Evolutionary conservation across 2,113 vertebrate species (phyloP).

Genomic region (Fukomys damarensis): DNA sequence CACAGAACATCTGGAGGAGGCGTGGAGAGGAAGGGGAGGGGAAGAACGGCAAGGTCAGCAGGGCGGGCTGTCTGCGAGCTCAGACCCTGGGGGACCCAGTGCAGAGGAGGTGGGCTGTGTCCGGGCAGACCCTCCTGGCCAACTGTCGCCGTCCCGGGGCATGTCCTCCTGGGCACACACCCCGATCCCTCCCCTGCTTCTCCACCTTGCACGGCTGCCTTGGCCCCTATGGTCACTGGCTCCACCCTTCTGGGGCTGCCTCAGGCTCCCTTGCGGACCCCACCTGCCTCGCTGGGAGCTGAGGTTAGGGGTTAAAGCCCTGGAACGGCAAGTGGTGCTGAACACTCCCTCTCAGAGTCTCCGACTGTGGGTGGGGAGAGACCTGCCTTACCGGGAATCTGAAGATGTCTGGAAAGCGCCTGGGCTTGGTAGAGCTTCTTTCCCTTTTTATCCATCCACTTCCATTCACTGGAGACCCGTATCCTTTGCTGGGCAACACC

Average conservation of each 20-base stretch:
- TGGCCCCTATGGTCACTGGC: background rate
- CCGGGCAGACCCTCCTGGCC: background rate
- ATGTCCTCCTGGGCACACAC: too few species aligned
- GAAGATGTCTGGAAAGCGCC: background rate
- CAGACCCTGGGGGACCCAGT: background rate
- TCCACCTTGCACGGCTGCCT: background rate
- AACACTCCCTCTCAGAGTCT: background rate
- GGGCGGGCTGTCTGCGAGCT: background rate
- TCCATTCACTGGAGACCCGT: background rate
- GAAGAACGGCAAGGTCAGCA: background rate
- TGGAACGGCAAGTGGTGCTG: background rate
- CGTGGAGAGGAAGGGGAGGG: background rate
- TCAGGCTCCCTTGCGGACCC: background rate
- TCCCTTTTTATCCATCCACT: background rate
- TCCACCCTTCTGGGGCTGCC: background rate
- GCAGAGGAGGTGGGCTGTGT: background rate
- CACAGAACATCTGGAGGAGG: background rate
- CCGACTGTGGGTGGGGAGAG: background rate
- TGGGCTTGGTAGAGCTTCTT: background rate
- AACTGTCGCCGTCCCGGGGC: background rate
- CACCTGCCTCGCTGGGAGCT: background rate
- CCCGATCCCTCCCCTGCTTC: background rate
- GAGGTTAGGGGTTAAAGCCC: background rate
- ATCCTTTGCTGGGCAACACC: background rate
- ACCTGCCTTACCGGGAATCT: background rate